Percentiles rank a stretch among this genome's conserved stretches.
Conservation (phyloP, 2,797 vertebrate genomes). For the Erithacus rubecula region DNA sequence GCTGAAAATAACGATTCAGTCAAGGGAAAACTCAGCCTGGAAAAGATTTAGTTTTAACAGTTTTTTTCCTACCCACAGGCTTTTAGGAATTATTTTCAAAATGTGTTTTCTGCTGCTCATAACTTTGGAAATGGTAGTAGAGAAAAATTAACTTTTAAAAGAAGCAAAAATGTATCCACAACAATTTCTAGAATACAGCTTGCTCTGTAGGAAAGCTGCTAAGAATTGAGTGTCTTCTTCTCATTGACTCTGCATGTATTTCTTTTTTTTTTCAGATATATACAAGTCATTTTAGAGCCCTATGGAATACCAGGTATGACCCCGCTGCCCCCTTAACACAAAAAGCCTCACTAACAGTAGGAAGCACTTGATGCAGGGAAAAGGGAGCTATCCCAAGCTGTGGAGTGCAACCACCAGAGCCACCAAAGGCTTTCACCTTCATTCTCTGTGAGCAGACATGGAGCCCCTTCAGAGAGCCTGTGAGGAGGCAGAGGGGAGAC, state of each 20-base stretch:
- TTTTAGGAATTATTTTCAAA: slow-evolving; percentile 26
- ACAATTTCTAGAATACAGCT: background rate
- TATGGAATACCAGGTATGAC: background rate
- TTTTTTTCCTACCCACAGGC: background rate
- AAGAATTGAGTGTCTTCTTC: background rate
- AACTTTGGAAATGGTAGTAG: background rate
- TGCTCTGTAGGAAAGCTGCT: background rate
- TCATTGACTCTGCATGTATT: background rate
- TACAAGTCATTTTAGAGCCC: background rate
- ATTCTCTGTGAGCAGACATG: background rate
- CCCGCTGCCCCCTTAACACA: background rate
- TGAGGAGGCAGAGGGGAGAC: background rate
- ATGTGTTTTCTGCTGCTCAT: background rate
- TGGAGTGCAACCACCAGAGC: background rate
- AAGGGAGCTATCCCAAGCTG: background rate
- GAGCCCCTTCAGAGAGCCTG: background rate
- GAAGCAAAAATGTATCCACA: background rate
- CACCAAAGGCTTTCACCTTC: background rate
- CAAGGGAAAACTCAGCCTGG: background rate
- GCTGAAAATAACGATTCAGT: slow-evolving; percentile 21
- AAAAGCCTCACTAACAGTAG: background rate
- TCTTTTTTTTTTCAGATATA: background rate
- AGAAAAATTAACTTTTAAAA: background rate
- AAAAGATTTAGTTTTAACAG: slow-evolving; percentile 1
- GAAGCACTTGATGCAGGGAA: background rate